Conservation (phyloP, 2,113 vertebrate genomes). For the Chloroceryle aenea region DNA sequence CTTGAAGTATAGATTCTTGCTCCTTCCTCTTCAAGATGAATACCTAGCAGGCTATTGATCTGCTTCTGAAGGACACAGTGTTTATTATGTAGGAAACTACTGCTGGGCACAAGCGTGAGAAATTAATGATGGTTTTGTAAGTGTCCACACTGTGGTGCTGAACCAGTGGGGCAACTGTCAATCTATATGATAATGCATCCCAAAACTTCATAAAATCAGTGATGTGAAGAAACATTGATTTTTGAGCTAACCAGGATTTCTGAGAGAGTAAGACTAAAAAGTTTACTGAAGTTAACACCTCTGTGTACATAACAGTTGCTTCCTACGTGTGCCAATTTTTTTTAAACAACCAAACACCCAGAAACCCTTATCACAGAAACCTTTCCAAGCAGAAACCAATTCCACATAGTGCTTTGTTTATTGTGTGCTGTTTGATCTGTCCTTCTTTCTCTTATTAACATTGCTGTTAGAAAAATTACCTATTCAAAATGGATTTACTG, state of each 20-base stretch:
- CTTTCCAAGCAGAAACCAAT: not conserved
- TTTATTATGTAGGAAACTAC: conserved; percentile 77
- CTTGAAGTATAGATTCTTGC: conserved; percentile 60
- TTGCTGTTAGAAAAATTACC: not conserved
- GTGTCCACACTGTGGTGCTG: conserved; percentile 74
- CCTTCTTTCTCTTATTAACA: not conserved
- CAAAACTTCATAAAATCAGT: conserved; percentile 81
- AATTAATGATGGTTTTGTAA: conserved; percentile 81
- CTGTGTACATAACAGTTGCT: not conserved
- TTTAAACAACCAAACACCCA: not conserved
- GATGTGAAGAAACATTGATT: conserved; percentile 81
- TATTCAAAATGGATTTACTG: not conserved
- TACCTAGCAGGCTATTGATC: conserved; percentile 80
- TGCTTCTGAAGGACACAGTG: conserved; percentile 74
- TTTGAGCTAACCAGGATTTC: conserved; percentile 69
- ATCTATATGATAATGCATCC: conserved; percentile 84
- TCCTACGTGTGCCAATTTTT: conserved; percentile 1
- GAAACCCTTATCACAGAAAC: not conserved
- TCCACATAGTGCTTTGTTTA: not conserved
- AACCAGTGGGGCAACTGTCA: conserved; percentile 79
- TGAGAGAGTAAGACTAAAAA: conserved; percentile 61
- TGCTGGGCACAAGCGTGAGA: conserved; percentile 69
- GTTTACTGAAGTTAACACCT: conserved; percentile 67
- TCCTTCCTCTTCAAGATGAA: conserved; percentile 69
- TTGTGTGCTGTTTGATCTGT: not conserved